Base-by-base conservation (phyloP, 2,113 vertebrate species). In the Gavia stellata region DNA sequence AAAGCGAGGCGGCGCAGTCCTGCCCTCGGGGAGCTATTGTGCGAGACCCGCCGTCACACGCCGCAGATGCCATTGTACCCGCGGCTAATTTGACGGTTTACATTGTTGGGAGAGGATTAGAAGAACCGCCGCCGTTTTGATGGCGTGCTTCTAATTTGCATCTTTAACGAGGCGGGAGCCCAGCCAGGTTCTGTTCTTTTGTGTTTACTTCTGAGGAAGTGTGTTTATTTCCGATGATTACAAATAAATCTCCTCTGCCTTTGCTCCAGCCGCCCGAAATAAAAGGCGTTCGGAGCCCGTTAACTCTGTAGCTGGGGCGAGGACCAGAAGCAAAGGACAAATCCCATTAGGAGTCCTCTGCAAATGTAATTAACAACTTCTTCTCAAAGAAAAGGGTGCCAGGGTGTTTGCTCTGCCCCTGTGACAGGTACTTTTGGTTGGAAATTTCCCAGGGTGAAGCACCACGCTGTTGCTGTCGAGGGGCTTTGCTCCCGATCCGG, bases 161-260 rank as follows among this genome's bases (percentile, higher is more conserved):
- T 98, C 91, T 92, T 94, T 97, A 98, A 98, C 56, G 59, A 98
- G 93, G 97, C 36, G 97, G 98, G 98, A 98, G 91, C 92, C 75
- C 86, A 86, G 98, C 98, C 98, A 98, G 97, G 91, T 96, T 98
- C 95, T 96, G 89, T 96, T 98, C 97, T 97, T 98, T 98, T 98
- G 97, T 98, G 96, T 98, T 98, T 97, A 97, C 96, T 98, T 98
- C 96, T 86, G 95, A 97, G 96, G 95, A 96, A 97, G 96, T 86
- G 81, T 97, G 97, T 97, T 98, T 98, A 96, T 98, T 98, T 97
- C 96, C 75, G 47, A 96, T 97, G 97, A 98, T 98, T 97, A 97
- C 97, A 97, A 98, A 98, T 98, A 98, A 98, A 98, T 97, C 97
- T 97, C 96, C 17, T 84, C 97, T 97, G 96, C 92, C 96, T 97